These are phyloP conservation scores for Zaprionus africanus DNA, from an alignment of 1,140 invertebrate species.

Conservation along the genomic window DNA sequence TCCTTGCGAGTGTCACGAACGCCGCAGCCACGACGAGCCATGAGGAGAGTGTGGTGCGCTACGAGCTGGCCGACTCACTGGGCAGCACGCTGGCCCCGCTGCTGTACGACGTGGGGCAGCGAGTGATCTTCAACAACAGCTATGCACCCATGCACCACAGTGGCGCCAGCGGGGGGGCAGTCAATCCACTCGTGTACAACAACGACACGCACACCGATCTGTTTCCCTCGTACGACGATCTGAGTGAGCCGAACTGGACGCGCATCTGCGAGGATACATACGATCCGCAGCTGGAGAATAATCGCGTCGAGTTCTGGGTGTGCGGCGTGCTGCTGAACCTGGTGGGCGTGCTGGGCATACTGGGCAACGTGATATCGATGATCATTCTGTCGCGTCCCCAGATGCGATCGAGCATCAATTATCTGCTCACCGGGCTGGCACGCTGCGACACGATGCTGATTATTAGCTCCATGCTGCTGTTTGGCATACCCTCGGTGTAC, in stretches of 20 bases:
- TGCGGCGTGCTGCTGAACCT: conserved; percentile 93
- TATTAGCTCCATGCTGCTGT: conserved; percentile 93
- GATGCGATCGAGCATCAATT: conserved; percentile 97
- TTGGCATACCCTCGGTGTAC: conserved; percentile 93
- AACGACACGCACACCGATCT: conserved; percentile 43
- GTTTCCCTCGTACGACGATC: conserved; percentile 56
- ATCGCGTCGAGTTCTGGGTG: conserved; percentile 90
- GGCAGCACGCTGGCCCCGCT: conserved; percentile 43
- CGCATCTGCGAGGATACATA: conserved; percentile 64
- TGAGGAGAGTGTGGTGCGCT: conserved; percentile 46
- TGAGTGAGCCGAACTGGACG: conserved; percentile 60
- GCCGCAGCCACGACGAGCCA: conserved; percentile 7
- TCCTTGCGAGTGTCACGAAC: conserved; percentile 63
- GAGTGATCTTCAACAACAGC: conserved; percentile 25
- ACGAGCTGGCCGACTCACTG: conserved; percentile 42
- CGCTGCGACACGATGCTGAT: conserved; percentile 96
- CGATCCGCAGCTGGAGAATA: conserved; percentile 64
- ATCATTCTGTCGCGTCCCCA: conserved; percentile 95
- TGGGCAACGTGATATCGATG: conserved; percentile 95
- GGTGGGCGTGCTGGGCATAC: conserved; percentile 92
- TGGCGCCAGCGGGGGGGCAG: background rate
- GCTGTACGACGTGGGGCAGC: conserved; percentile 15
- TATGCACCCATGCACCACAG: background rate
- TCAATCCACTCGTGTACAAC: background rate
- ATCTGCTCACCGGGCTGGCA: conserved; percentile 94